Percentiles rank a stretch among this genome's conserved stretches.
These are phyloP conservation scores for Drosophila trapezifrons DNA, from an alignment of 1,140 invertebrate genomes.

Conservation along the genomic window DNA sequence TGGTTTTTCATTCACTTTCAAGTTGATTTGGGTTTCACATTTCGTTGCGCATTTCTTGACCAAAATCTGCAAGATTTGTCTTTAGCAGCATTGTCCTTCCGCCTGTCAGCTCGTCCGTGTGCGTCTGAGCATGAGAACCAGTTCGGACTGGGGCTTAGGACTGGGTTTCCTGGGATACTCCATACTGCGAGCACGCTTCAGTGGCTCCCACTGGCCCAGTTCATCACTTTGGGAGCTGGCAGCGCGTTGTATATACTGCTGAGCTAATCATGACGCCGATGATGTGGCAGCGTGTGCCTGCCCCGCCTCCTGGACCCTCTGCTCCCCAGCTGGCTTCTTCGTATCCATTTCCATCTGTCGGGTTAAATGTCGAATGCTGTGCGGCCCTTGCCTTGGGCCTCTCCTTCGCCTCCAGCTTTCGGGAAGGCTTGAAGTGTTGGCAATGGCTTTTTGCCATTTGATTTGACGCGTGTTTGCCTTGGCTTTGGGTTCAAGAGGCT, in stretches of 20 bases:
- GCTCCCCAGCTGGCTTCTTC: slow-evolving; percentile 9
- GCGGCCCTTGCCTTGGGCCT: slow-evolving; percentile 8
- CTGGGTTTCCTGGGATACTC: neutral
- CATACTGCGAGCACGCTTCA: slow-evolving; percentile 16
- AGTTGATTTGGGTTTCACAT: slow-evolving; percentile 65
- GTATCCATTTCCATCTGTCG: slow-evolving; percentile 33
- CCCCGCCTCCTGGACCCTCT: neutral
- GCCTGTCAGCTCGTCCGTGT: slow-evolving; percentile 39
- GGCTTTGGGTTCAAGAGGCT: slow-evolving; percentile 15
- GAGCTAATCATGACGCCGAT: slow-evolving; percentile 68
- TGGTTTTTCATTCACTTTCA: slow-evolving; percentile 59
- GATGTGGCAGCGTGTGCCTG: slow-evolving; percentile 38
- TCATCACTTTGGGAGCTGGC: slow-evolving; percentile 53
- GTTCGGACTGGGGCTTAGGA: slow-evolving; percentile 26
- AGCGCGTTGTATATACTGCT: slow-evolving; percentile 32
- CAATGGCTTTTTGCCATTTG: slow-evolving; percentile 55
- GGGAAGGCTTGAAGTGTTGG: slow-evolving; percentile 46
- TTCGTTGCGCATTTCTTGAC: slow-evolving; percentile 72
- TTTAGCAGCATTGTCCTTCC: slow-evolving; percentile 41
- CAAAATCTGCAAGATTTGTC: slow-evolving; percentile 73
- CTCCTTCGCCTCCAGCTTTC: neutral
- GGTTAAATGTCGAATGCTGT: slow-evolving; percentile 55
- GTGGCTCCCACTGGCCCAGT: slow-evolving; percentile 47
- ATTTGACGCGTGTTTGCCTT: slow-evolving; percentile 54
- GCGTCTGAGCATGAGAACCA: slow-evolving; percentile 49